Conservation (phyloP, 1,140 invertebrate genomes). For the Lepeophtheirus salmonis region DNA sequence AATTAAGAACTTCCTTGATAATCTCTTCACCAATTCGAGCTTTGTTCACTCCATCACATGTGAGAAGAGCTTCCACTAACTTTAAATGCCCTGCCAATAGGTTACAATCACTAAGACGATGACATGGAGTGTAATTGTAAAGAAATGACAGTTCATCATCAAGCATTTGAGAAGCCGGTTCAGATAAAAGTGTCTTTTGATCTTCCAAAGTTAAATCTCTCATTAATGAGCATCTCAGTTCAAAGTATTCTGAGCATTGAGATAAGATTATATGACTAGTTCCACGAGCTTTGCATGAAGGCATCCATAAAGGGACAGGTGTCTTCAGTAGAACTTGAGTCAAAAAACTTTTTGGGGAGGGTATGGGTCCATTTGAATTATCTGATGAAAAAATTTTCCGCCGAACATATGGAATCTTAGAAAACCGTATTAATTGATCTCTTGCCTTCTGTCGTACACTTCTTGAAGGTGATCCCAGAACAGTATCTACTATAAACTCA, state of each 20-base stretch:
- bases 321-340: constrained; percentile 30
- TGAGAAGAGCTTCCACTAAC: constrained; percentile 30
- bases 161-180: constrained; percentile 30
- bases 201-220: constrained; percentile 27
- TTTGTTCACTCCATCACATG: constrained; percentile 30
- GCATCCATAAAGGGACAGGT: constrained; percentile 36
- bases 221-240: constrained; percentile 29
- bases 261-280: constrained; percentile 31
- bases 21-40: constrained; percentile 26
- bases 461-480: constrained; percentile 31
- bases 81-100: constrained; percentile 33
- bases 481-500: constrained; percentile 35
- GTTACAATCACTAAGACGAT: constrained; percentile 18
- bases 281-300: constrained; percentile 30
- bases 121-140: constrained; percentile 13
- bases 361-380: background rate
- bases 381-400: background rate
- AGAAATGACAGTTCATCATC: constrained; percentile 30
- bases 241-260: constrained; percentile 36
- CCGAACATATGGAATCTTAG: constrained; percentile 21
- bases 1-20: constrained; percentile 29
- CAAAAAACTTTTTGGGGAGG: constrained; percentile 17
- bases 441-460: constrained; percentile 30
- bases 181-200: constrained; percentile 27
- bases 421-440: constrained; percentile 31